Evolutionary conservation across 2,888 invertebrate species (phyloP), one percentile per base, ranked within the genome.

Genomic region (Hipparchia semele): DNA sequence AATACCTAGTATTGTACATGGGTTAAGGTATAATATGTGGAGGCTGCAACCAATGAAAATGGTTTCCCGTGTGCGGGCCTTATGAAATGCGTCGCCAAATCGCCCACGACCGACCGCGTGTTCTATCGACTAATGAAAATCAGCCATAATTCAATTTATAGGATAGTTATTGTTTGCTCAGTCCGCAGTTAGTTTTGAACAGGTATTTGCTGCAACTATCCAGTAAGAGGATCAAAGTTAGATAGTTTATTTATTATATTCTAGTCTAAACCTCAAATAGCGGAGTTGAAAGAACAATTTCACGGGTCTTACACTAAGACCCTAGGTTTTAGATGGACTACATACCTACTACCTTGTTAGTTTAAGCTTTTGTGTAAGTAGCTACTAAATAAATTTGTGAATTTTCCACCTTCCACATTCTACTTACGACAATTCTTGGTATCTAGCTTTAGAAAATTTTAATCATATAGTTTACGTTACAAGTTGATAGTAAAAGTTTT

Each of bases 261-360:
- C 23, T 61, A 61, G 39, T 54, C 60, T 53, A 70, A 62, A 70
- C 62, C 60, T 56, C 13, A 70, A 70, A 70, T 64, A 70, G 56
- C 54, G 23, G 62, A 70, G 62, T 64, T 70, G 80, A 80, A 83
- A 83, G 81, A 86, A 81, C 88, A 87, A 89, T 90, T 89, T 88
- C 86, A 86, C 87, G 87, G 86, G 82, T 86, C 85, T 86, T 86
- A 86, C 81, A 85, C 81, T 86, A 88, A 89, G 88, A 81, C 85
- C 86, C 86, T 87, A 78, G 79, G 85, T 84, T 87, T 86, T 84
- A 81, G 82, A 59, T 70, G 82, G 83, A 49, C 72, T 68, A 46
- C 67, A 61, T 59, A 74, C 70, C 70, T 49, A 54, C 69, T 71
- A 58, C 64, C 49, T 62, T 59, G 61, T 64, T 69, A 69, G 69